Percentiles rank a stretch among this genome's conserved stretches.
Conservation (phyloP, 1,140 invertebrate species). For the Elymnias hypermnestra region DNA sequence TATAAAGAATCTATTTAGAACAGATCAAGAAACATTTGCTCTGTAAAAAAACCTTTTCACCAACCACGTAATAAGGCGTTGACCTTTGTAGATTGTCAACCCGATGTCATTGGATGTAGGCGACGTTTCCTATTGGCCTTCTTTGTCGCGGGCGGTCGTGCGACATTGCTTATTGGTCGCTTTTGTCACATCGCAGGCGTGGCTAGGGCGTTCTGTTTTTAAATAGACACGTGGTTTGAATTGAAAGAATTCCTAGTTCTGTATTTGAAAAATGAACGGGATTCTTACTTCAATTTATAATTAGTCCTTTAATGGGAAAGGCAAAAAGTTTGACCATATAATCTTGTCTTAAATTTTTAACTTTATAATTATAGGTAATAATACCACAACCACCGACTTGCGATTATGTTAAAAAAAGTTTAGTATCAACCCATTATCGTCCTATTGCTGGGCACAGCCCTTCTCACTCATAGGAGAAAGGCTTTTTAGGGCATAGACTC, state of each 20-base stretch:
- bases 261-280: not conserved
- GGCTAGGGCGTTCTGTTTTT: constrained; percentile 28
- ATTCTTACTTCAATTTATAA: too few species aligned
- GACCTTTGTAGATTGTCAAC: constrained; percentile 53
- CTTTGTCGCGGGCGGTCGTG: constrained; percentile 57
- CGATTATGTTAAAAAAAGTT: too few species aligned
- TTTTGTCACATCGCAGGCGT: constrained; percentile 57
- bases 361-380: too few species aligned
- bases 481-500: too few species aligned
- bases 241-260: not conserved
- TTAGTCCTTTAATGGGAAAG: too few species aligned
- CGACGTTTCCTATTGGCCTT: constrained; percentile 54
- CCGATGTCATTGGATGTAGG: constrained; percentile 60
- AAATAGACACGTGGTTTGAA: constrained; percentile 18
- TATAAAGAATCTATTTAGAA: not conserved
- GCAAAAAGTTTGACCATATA: too few species aligned
- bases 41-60: constrained; percentile 17
- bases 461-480: too few species aligned
- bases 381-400: too few species aligned
- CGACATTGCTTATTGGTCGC: constrained; percentile 59
- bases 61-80: constrained; percentile 51
- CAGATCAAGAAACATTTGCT: constrained; percentile 1
- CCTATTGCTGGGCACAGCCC: too few species aligned
- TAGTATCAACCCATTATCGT: too few species aligned
- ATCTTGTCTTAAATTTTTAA: too few species aligned